phyloP scores from a whole-genome alignment of 2,888 invertebrate genomes.

The Protula sp. region DNA sequence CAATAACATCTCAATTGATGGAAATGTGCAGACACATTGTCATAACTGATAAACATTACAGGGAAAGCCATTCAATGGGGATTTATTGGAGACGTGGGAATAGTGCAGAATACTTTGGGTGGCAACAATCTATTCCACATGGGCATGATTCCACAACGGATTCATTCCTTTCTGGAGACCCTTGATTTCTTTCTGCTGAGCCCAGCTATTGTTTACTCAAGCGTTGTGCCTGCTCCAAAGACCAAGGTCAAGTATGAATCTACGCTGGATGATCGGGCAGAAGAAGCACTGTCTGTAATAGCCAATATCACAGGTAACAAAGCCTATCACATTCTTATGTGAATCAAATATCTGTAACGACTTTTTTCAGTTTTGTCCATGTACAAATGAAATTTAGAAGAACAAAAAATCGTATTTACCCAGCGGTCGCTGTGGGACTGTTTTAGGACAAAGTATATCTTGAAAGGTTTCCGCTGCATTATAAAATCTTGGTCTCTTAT shows the following conservation, averaged over 20 bases:
- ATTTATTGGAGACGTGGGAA: constrained; percentile 8
- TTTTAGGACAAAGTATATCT: too few species aligned
- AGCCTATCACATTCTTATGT: too few species aligned
- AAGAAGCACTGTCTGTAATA: neutral
- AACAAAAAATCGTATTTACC: too few species aligned
- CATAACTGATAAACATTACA: too few species aligned
- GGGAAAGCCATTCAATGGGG: constrained; percentile 10
- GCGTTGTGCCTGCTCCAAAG: neutral
- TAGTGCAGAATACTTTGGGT: neutral
- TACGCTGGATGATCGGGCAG: neutral
- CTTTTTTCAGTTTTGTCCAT: too few species aligned
- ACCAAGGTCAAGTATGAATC: neutral
- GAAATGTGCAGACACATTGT: too few species aligned
- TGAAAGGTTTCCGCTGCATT: too few species aligned
- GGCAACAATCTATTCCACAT: neutral
- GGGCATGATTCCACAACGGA: neutral
- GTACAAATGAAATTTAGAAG: too few species aligned
- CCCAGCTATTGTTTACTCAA: neutral
- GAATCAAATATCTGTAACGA: too few species aligned
- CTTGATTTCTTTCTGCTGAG: constrained; percentile 64
- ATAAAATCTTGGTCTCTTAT: too few species aligned
- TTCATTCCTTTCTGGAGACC: neutral
- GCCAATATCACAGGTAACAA: neutral
- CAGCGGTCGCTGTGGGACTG: too few species aligned
- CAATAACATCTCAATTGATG: too few species aligned